Evolutionary conservation across 2,888 invertebrate species (phyloP).

Genomic region (Volucella bombylans): DNA sequence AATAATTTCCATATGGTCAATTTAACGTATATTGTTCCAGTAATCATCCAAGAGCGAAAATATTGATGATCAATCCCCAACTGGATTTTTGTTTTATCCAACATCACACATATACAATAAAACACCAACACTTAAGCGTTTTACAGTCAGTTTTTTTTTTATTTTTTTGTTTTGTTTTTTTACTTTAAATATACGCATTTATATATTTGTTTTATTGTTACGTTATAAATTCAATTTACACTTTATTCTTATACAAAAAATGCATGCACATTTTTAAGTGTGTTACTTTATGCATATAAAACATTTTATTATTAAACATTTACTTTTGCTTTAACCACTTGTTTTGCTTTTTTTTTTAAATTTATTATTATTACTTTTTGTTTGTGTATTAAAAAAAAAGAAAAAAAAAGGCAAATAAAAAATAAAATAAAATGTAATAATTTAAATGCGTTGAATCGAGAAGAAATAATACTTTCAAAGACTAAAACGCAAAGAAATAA

Average conservation of each 20-base stretch:
- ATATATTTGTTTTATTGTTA: conserved; percentile 73
- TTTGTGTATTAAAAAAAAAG: conserved; percentile 28
- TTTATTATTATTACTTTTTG: conserved; percentile 34
- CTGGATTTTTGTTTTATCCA: not conserved
- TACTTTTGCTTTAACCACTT: conserved; percentile 32
- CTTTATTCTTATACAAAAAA: conserved; percentile 72
- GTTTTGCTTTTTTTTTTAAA: conserved; percentile 28
- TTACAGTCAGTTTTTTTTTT: conserved; percentile 57
- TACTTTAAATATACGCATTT: conserved; percentile 71
- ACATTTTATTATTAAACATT: conserved; percentile 73
- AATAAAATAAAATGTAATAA: conserved; percentile 45
- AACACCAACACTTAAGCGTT: conserved; percentile 56
- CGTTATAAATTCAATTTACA: conserved; percentile 73
- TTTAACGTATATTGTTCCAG: no score
- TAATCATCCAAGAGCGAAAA: no score
- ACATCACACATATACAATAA: conserved; percentile 10
- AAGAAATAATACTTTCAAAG: conserved; percentile 59
- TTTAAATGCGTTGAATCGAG: conserved; percentile 68
- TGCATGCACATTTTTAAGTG: conserved; percentile 64
- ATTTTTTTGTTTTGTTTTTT: conserved; percentile 31
- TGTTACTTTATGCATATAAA: conserved; percentile 69
- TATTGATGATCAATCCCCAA: not conserved
- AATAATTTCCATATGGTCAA: no score
- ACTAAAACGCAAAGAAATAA: conserved; percentile 69
- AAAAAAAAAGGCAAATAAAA: conserved; percentile 16